Conservation (phyloP, 2,113 vertebrate species). For the Eolophus roseicapilla region DNA sequence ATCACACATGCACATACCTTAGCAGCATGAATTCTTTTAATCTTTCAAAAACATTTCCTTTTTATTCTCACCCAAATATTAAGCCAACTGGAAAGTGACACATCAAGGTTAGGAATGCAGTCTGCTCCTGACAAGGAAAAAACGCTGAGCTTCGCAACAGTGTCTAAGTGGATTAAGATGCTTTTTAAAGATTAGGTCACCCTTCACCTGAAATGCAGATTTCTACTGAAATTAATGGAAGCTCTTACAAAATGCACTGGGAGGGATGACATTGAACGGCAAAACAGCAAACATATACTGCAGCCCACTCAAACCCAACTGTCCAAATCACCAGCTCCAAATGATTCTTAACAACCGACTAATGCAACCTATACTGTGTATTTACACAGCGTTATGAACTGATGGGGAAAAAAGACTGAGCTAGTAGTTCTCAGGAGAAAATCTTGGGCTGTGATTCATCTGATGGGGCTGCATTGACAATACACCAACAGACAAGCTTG, state of each 20-base stretch:
- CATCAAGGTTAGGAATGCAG: constrained; percentile 61
- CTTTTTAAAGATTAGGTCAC: constrained; percentile 52
- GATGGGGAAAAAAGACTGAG: background rate
- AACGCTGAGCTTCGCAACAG: constrained; percentile 36
- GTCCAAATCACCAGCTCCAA: background rate
- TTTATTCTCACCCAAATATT: constrained; percentile 34
- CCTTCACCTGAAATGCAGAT: constrained; percentile 22
- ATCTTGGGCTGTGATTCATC: background rate
- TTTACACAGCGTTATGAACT: background rate
- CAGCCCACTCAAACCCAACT: background rate
- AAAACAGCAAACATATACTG: background rate
- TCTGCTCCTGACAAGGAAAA: constrained; percentile 42
- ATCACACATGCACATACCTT: background rate
- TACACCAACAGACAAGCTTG: background rate
- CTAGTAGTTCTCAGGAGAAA: background rate
- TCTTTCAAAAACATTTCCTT: constrained; percentile 48
- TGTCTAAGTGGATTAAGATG: constrained; percentile 53
- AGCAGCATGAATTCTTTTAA: background rate
- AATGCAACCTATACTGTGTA: background rate
- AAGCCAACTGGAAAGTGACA: constrained; percentile 57
- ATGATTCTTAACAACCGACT: background rate
- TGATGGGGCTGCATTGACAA: background rate
- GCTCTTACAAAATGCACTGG: background rate
- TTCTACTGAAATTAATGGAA: constrained; percentile 35
- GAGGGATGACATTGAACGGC: background rate